Percentiles rank a stretch among this genome's conserved stretches.
Evolutionary conservation across 2,113 vertebrate species (phyloP).

Genomic region (Gopherus flavomarginatus): DNA sequence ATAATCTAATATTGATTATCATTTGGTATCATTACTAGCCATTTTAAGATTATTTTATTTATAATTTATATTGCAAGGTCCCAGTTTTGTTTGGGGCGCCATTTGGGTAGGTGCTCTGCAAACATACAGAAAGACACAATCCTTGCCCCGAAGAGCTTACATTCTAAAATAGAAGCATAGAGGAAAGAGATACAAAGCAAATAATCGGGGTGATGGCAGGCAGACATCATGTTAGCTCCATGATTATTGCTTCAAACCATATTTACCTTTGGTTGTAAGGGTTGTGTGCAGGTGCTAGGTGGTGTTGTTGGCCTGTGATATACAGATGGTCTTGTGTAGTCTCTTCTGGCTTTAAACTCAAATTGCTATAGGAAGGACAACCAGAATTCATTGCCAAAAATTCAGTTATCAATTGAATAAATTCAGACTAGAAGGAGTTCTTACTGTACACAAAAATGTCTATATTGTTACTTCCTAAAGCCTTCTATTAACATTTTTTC

Average conservation of each 20-base stretch:
- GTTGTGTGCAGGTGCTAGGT: background rate
- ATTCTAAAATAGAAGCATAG: background rate
- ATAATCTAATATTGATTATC: background rate
- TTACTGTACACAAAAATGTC: background rate
- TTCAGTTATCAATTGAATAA: background rate
- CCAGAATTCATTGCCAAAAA: background rate
- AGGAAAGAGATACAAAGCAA: background rate
- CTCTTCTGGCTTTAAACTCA: too few relatives aligned
- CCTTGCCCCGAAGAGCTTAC: background rate
- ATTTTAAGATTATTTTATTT: background rate
- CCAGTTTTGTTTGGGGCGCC: background rate
- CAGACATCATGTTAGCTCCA: background rate
- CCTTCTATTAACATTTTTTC: background rate
- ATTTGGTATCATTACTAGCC: conserved; percentile 6
- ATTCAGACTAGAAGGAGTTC: background rate
- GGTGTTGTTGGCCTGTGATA: background rate
- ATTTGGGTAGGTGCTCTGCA: background rate
- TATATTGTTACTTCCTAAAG: background rate
- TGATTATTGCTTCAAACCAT: background rate
- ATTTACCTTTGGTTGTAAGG: background rate
- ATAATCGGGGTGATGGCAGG: background rate
- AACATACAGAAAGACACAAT: background rate
- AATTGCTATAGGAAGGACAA: background rate
- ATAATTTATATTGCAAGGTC: background rate
- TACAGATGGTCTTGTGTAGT: background rate